Evolutionary conservation across 2,113 vertebrate genomes (phyloP), one percentile per base, ranked within the genome.

Genomic region (Otolemur garnettii): DNA sequence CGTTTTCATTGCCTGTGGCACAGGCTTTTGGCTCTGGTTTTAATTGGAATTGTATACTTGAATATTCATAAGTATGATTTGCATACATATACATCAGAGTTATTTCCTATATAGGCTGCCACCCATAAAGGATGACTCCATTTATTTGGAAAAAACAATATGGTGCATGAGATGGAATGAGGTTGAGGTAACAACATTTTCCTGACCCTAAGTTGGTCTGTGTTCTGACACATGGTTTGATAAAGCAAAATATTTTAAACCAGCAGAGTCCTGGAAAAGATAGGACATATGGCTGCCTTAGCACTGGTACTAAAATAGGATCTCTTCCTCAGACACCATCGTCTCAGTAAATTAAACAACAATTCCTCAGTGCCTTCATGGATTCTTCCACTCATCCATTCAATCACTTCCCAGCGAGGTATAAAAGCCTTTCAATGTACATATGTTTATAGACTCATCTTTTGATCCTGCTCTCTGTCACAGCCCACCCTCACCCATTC

Each of bases 181-280:
- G 92, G 91, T 88, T 86, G 81, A 66, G 60, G 69, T 55, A 91
- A 95, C 88, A 96, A 53, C 95, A 87, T 90, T 94, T 98, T 79
- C 69, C 71, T 96, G 86, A 97, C 91, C 96, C 35, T 85, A 60
- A 96, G 55, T 66, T 79, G 69, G 26, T 13, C 53, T 96, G 78
- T 81, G 57, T 97, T 95, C 91, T 95, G 95, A 96, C 78, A 95
- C 88, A 91, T 81, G 50, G 79, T 81, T 89, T 95, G 86, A 78
- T 66, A 91, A 96, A 64, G 75, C 88, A 97, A 96, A 98, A 98
- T 96, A 97, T 97, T 97, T 98, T 94, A 96, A 82, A 93, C 96
- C 79, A 96, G 74, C 55, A 59, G 64, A 94, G 60, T 89, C 62
- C 38, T 62, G 69, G 60, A 75, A 97, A 97, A 92, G 42, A n/a